Conservation (phyloP, 2,888 invertebrate genomes). For the Drosophila mimica region DNA sequence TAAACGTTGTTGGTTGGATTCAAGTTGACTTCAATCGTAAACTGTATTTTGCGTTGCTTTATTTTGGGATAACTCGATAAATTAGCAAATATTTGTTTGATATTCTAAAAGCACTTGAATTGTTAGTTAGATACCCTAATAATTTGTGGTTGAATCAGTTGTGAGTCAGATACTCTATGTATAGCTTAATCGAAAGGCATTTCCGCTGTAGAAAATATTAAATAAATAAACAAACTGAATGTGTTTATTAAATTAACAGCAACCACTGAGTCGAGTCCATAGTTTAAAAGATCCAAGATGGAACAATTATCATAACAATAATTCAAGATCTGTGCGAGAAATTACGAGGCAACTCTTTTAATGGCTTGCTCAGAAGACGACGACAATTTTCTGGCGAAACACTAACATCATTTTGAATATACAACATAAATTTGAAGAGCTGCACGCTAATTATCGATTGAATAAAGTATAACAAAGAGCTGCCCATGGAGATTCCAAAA, state of each 20-base stretch:
- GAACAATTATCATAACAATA: conserved; percentile 78
- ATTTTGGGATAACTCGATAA: background rate
- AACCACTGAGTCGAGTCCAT: conserved; percentile 18
- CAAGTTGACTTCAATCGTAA: conserved; percentile 1
- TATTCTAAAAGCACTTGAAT: background rate
- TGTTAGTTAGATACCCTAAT: background rate
- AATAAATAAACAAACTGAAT: conserved; percentile 68
- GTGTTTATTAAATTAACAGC: conserved; percentile 79
- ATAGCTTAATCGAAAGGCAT: conserved; percentile 46
- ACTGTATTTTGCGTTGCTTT: background rate
- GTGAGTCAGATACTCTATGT: conserved; percentile 53
- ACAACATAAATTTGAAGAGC: conserved; percentile 75
- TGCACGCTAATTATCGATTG: conserved; percentile 75
- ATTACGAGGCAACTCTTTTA: conserved; percentile 31
- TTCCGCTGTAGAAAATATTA: conserved; percentile 59
- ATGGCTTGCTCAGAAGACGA: conserved; percentile 46
- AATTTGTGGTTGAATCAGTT: background rate
- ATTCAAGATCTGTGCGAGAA: conserved; percentile 64
- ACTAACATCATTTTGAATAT: conserved; percentile 81
- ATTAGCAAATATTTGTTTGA: background rate
- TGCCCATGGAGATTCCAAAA: conserved; percentile 2
- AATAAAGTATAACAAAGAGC: conserved; percentile 60
- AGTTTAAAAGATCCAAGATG: background rate
- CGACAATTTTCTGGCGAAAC: conserved; percentile 75
- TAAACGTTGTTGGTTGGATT: conserved; percentile 5